Evolutionary conservation across 2,113 vertebrate species (phyloP).

Genomic region (Ictalurus punctatus): DNA sequence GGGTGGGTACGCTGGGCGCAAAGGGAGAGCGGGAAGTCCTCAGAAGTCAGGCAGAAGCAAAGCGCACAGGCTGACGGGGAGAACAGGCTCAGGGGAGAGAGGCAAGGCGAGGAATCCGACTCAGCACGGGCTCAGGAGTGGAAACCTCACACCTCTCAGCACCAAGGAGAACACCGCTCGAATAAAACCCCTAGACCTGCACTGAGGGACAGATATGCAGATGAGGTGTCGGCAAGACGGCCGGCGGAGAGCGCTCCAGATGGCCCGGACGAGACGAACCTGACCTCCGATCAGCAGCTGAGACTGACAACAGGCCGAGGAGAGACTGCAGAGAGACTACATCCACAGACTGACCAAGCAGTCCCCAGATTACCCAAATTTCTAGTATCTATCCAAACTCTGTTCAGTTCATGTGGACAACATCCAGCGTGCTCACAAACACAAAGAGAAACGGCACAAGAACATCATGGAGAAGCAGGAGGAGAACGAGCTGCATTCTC

Average conservation of each 20-base stretch:
- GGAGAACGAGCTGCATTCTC: constrained; percentile 90
- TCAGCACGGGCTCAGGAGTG: constrained; percentile 40
- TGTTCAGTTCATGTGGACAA: constrained; percentile 98
- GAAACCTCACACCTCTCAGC: background rate
- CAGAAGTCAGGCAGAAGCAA: constrained; percentile 81
- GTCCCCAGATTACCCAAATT: constrained; percentile 94
- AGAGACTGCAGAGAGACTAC: constrained; percentile 93
- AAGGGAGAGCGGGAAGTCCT: constrained; percentile 64
- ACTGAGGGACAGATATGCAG: constrained; percentile 57
- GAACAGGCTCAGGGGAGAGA: constrained; percentile 68
- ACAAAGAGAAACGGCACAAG: constrained; percentile 98
- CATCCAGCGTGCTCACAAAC: constrained; percentile 96
- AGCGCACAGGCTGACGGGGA: constrained; percentile 73
- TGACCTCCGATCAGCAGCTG: constrained; percentile 89
- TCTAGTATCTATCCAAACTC: constrained; percentile 96
- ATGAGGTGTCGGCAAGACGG: constrained; percentile 69
- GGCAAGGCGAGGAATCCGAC: constrained; percentile 45
- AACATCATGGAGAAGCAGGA: constrained; percentile 98
- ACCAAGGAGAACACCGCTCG: constrained; percentile 40
- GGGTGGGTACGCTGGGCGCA: constrained; percentile 68
- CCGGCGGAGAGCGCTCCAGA: constrained; percentile 68
- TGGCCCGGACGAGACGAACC: constrained; percentile 71
- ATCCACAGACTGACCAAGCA: constrained; percentile 91
- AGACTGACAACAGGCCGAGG: constrained; percentile 97
- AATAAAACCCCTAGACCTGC: constrained; percentile 2